Evolutionary conservation across 2,113 vertebrate species (phyloP).

Genomic region (Himantopus leucocephalus): DNA sequence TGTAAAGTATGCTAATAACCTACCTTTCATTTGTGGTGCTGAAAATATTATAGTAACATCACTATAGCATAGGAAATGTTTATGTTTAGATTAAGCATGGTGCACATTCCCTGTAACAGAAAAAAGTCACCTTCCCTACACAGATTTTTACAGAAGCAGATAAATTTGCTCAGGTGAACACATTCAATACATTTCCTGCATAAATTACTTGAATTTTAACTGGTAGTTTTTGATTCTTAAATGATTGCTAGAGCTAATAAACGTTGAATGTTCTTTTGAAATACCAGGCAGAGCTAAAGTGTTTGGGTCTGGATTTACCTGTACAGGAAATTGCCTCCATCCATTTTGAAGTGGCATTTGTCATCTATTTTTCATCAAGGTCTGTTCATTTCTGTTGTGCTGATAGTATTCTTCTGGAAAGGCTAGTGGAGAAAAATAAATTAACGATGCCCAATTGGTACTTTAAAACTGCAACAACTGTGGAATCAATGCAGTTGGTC

Average conservation of each 20-base stretch:
- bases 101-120: neutral
- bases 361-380: constrained; percentile 29
- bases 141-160: neutral
- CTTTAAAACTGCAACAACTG: neutral
- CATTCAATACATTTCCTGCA: neutral
- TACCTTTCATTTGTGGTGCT: neutral
- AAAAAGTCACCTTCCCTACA: neutral
- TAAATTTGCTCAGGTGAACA: neutral
- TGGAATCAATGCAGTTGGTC: neutral
- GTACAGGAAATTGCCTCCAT: constrained; percentile 4
- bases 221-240: neutral
- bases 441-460: neutral
- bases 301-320: constrained; percentile 1
- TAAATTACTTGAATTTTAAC: neutral
- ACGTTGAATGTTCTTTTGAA: neutral
- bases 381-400: constrained; percentile 5
- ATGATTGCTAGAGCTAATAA: neutral
- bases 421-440: neutral
- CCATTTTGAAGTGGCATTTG: constrained; percentile 26
- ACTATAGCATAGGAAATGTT: neutral
- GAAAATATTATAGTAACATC: neutral
- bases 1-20: neutral
- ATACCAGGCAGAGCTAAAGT: constrained; percentile 6
- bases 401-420: neutral
- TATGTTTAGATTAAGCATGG: neutral